Evolutionary conservation across 2,113 vertebrate species (phyloP).

Genomic region (Pyxicephalus adspersus): DNA sequence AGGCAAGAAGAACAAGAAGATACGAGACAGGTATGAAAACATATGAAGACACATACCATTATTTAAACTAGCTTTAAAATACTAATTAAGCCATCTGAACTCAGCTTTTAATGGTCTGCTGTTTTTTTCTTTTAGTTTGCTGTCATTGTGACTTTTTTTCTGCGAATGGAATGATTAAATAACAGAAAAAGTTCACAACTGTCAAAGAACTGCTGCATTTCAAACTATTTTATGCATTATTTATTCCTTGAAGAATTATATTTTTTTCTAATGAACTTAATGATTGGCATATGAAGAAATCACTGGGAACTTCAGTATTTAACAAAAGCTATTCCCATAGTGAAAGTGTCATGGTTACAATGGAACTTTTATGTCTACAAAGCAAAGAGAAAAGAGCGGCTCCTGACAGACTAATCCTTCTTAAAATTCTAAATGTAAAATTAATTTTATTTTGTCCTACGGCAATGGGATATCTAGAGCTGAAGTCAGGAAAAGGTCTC

Average conservation of each 20-base stretch:
- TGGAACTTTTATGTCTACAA: slow-evolving; percentile 5
- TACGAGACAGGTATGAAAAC: no score
- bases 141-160: no score
- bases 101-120: no score
- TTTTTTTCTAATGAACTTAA: slow-evolving; percentile 37
- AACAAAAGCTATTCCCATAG: background rate
- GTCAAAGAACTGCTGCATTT: slow-evolving; percentile 15
- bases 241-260: slow-evolving; percentile 17
- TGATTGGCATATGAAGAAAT: slow-evolving; percentile 12
- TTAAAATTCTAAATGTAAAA: slow-evolving; percentile 18
- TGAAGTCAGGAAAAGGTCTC: background rate
- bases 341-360: background rate
- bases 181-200: slow-evolving; percentile 11
- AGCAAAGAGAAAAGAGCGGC: background rate
- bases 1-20: no score
- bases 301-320: background rate
- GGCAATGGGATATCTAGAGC: background rate
- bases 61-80: no score
- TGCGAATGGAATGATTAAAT: no score
- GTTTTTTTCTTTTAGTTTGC: no score
- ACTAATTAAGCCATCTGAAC: no score
- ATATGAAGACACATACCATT: no score
- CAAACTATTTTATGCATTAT: slow-evolving; percentile 31
- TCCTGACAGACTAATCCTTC: background rate
- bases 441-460: slow-evolving; percentile 9